Conservation (phyloP, 2,888 invertebrate genomes). For the Phalera bucephala region DNA sequence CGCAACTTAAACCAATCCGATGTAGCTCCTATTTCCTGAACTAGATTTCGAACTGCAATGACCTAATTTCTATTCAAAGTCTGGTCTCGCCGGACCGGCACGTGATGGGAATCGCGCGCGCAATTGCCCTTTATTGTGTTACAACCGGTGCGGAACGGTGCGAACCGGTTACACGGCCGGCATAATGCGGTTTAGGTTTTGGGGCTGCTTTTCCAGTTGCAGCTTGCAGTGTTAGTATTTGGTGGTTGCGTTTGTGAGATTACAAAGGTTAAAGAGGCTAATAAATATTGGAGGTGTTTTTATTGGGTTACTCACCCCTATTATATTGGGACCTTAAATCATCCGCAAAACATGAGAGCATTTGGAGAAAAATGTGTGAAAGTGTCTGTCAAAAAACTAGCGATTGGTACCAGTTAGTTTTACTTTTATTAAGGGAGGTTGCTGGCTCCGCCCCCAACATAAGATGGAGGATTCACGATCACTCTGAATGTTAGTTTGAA, state of each 20-base stretch:
- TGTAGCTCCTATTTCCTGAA: conserved; percentile 25
- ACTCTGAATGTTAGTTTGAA: background rate
- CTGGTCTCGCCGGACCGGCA: conserved; percentile 32
- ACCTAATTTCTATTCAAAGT: conserved; percentile 54
- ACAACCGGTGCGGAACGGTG: conserved; percentile 30
- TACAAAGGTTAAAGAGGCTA: no score
- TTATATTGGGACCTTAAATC: no score
- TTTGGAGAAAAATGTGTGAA: no score
- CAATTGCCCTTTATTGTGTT: conserved; percentile 58
- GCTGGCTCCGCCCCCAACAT: no score
- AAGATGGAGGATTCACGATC: no score
- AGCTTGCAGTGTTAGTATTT: background rate
- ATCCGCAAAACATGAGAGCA: no score
- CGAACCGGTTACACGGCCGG: conserved; percentile 29
- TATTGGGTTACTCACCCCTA: no score
- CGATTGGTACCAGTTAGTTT: no score
- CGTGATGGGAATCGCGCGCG: conserved; percentile 53
- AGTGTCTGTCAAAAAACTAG: no score
- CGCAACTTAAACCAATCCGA: conserved; percentile 1
- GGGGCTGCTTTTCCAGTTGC: conserved; percentile 24
- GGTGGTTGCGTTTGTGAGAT: no score
- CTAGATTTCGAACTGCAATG: conserved; percentile 34
- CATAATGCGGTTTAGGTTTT: conserved; percentile 22
- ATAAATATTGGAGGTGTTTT: no score
- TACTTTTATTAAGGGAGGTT: no score